A percentile compares a stretch with the other conserved stretches of the same genome.
Conservation (phyloP, 2,113 vertebrate genomes). For the Puntigrus tetrazona region DNA sequence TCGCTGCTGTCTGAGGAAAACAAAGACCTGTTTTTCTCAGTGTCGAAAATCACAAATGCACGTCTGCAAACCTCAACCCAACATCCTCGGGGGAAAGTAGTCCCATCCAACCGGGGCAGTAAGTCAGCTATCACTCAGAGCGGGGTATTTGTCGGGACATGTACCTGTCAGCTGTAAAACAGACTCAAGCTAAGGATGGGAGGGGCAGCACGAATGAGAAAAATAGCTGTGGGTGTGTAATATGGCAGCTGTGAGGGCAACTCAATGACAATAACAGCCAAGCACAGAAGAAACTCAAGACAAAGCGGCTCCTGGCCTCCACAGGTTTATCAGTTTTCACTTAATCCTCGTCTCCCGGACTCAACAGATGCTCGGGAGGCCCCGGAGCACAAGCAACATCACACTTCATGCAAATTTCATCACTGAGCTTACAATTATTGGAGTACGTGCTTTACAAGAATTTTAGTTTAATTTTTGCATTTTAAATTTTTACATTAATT, state of each 20-base stretch:
- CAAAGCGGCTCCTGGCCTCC: background rate
- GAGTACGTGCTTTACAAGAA: background rate
- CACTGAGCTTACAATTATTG: background rate
- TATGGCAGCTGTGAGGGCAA: background rate
- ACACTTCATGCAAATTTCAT: no score
- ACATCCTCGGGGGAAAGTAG: background rate
- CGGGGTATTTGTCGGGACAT: slow-evolving; percentile 40
- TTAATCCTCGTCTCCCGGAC: background rate
- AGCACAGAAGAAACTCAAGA: slow-evolving; percentile 9
- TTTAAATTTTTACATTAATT: background rate
- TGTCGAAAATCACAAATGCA: background rate
- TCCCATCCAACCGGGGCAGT: slow-evolving; percentile 29
- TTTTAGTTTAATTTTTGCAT: background rate
- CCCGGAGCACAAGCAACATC: background rate
- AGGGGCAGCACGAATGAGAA: slow-evolving; percentile 22
- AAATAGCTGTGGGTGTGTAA: slow-evolving; percentile 5
- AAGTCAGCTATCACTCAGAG: background rate
- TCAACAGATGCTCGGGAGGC: background rate
- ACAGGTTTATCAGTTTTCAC: background rate
- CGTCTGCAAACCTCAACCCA: background rate
- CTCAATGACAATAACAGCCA: background rate
- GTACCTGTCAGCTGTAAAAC: slow-evolving; percentile 8
- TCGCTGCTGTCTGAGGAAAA: background rate
- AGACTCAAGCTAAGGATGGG: slow-evolving; percentile 9
- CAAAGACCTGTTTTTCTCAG: background rate